Conservation (phyloP, 2,888 invertebrate genomes). For the Phania funesta region DNA sequence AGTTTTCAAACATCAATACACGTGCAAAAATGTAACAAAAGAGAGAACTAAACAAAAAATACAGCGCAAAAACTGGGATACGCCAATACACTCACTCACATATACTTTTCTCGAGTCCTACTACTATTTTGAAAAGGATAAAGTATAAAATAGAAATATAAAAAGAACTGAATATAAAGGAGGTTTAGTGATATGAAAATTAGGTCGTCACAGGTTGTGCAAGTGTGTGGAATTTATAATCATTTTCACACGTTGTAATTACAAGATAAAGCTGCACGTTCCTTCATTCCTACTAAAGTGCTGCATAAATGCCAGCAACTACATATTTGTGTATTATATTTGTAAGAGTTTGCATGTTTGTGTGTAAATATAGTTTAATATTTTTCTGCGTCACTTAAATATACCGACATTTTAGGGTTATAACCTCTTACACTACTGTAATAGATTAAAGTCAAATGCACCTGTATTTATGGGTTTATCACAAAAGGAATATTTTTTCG, state of each 20-base stretch:
- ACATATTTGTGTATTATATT: too few species aligned
- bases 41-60: conserved; percentile 30
- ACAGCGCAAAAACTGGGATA: conserved; percentile 26
- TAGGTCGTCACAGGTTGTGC: conserved; percentile 59
- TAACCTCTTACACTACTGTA: not conserved
- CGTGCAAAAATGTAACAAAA: not conserved
- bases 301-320: conserved; percentile 14
- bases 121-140: conserved; percentile 30
- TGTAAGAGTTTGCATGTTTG: not conserved
- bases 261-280: conserved; percentile 65
- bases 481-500: not conserved
- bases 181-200: conserved; percentile 33
- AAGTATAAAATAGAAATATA: not conserved
- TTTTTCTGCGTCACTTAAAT: conserved; percentile 28
- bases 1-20: not conserved
- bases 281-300: conserved; percentile 16
- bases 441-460: conserved; percentile 14
- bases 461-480: conserved; percentile 47
- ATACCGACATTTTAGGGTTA: conserved; percentile 42
- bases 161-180: not conserved
- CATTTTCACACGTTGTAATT: conserved; percentile 66
- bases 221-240: conserved; percentile 59
- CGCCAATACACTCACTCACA: not conserved
- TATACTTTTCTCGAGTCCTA: not conserved
- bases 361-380: conserved; percentile 2